These are phyloP conservation scores for Ramazzottius varieornatus DNA, from an alignment of 2,888 invertebrate genomes.

Conservation along the genomic window DNA sequence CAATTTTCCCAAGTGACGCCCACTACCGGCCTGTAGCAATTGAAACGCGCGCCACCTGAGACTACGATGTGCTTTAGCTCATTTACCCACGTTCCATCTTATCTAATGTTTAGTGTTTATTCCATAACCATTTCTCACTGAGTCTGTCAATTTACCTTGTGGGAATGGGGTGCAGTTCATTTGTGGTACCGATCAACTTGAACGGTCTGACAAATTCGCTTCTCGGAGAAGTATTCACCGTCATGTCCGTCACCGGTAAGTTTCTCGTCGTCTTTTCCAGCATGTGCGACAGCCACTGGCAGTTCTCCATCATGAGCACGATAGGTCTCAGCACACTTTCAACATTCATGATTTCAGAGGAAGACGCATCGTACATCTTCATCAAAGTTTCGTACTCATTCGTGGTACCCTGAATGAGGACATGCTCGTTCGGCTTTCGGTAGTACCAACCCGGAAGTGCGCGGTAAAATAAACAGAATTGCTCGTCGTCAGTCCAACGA, in stretches of 20 bases:
- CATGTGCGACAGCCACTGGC: neutral
- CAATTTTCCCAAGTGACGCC: no score
- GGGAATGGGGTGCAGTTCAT: neutral
- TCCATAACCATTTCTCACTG: no score
- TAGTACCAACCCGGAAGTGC: neutral
- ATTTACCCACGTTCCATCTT: no score
- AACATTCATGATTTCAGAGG: neutral
- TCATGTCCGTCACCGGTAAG: neutral
- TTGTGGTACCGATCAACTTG: neutral
- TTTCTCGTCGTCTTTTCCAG: neutral
- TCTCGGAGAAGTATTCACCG: neutral
- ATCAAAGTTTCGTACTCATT: neutral
- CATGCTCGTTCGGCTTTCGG: neutral
- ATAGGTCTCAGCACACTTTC: neutral
- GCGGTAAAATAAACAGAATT: slow-evolving; percentile 1
- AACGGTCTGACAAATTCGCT: neutral
- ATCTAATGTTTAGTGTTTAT: no score
- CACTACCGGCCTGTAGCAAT: no score
- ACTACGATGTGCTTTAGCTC: no score
- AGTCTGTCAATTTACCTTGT: no score
- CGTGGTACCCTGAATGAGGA: neutral
- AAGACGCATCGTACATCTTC: neutral
- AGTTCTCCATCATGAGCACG: neutral
- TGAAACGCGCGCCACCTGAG: no score
- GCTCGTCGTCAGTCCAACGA: neutral